phyloP scores from a whole-genome alignment of 2,888 invertebrate genomes.

The Agrotis ipsilon region DNA sequence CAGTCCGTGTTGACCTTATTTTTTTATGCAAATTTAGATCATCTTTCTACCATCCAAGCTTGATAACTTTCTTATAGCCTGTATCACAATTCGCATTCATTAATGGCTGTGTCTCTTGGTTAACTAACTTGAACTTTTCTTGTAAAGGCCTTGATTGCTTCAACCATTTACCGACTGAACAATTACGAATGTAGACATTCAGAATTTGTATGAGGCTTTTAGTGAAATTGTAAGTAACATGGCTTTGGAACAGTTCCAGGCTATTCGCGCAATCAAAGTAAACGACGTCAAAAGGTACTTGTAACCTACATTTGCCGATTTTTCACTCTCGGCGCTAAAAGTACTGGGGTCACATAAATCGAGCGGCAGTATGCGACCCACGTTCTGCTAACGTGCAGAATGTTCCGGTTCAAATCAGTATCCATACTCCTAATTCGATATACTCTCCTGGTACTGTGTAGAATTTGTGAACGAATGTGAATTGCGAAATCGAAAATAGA shows the following conservation, averaged over 20 bases:
- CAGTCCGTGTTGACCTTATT: no score
- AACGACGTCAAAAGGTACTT: conserved; percentile 6
- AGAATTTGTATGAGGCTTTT: conserved; percentile 18
- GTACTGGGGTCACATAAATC: conserved; percentile 37
- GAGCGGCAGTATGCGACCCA: conserved; percentile 36
- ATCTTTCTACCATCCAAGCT: background rate
- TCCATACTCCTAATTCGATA: conserved; percentile 20
- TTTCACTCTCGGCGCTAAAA: conserved; percentile 11
- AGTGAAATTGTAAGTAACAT: conserved; percentile 24
- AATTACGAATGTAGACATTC: conserved; percentile 1
- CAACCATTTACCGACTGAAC: background rate
- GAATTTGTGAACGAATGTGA: background rate
- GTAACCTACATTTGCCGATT: conserved; percentile 23
- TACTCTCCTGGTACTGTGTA: conserved; percentile 10
- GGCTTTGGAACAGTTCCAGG: conserved; percentile 22
- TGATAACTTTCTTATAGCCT: background rate
- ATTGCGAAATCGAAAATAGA: background rate
- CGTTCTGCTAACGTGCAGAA: conserved; percentile 40
- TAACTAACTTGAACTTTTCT: background rate
- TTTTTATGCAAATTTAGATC: background rate
- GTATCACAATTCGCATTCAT: background rate
- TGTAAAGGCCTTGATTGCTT: background rate
- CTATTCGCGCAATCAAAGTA: conserved; percentile 15
- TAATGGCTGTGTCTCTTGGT: no score
- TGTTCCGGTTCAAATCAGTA: conserved; percentile 37